Evolutionary conservation across 2,797 vertebrate species (phyloP).

Genomic region (Salarias fasciatus): DNA sequence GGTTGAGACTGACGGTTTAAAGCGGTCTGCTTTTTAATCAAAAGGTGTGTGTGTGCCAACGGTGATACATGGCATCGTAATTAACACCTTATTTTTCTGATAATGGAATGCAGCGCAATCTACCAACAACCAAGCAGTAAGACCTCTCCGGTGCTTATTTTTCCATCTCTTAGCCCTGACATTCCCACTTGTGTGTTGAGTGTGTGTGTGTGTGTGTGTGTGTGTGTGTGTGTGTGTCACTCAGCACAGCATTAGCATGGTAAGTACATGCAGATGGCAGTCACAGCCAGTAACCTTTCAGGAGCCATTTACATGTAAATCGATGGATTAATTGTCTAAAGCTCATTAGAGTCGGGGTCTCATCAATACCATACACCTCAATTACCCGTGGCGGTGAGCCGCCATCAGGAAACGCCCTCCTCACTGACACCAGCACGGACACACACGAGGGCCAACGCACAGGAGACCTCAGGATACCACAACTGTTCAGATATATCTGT

Average conservation of each 20-base stretch:
- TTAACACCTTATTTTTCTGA: constrained; percentile 65
- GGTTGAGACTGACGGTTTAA: constrained; percentile 20
- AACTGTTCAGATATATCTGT: no score
- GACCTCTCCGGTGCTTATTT: constrained; percentile 16
- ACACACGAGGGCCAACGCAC: neutral
- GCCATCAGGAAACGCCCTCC: constrained; percentile 26
- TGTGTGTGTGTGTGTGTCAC: constrained; percentile 56
- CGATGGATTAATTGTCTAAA: constrained; percentile 82
- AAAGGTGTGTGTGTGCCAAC: constrained; percentile 41
- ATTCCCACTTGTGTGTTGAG: constrained; percentile 35
- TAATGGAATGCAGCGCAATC: constrained; percentile 67
- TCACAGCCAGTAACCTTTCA: constrained; percentile 77
- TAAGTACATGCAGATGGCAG: constrained; percentile 84
- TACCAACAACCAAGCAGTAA: constrained; percentile 47
- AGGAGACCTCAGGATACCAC: no score
- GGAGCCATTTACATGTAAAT: constrained; percentile 85
- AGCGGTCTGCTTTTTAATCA: constrained; percentile 48
- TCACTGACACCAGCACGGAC: neutral
- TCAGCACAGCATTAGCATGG: constrained; percentile 78
- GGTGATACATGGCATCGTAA: constrained; percentile 47
- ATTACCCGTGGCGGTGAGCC: constrained; percentile 53
- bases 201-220: constrained; percentile 55
- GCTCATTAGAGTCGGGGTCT: constrained; percentile 76
- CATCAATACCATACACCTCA: constrained; percentile 75
- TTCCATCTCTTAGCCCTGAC: constrained; percentile 27